Base-by-base conservation (phyloP, 2,113 vertebrate genomes). In the Chunga burmeisteri region DNA sequence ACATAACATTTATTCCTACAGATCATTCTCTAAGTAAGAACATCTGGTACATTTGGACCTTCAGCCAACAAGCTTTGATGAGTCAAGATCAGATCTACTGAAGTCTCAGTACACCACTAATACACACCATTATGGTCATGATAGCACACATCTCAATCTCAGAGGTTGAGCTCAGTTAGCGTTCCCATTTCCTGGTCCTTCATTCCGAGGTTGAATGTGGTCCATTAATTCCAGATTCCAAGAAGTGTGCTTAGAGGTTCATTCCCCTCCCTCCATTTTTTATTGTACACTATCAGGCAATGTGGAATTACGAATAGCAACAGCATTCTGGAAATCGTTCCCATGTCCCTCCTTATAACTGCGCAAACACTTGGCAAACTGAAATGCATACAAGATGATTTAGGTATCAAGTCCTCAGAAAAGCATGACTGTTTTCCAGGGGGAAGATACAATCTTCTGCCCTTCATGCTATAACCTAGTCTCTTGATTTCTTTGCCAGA, bases 291-390 rank as follows among this genome's bases (percentile, higher is more conserved):
- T 71, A 74, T 68, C 80, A 90, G 70, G 73, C 11, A 61, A 29
- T 5, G 32, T 32, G 11, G 46, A 73, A 85, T 63, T 87, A 91
- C 9, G 9, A 94, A 79, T 2, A 86, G 46, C n/a, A 86, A 79
- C 42, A 73, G 42, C 14, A 72, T 73, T 87, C 52, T 68, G 70
- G 78, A 94, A 87, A 89, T 52, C 2, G 1, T 77, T 90, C 29
- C 58, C 52, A 80, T 16, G 55, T 22, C 30, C 56, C 50, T 68
- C 63, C 80, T 91, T 65, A 34, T 10, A 88, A 93, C 17, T 49
- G 40, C n/a, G 95, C 16, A 89, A 89, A 89, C 79, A 90, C 18
- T 87, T 84, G 81, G 83, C 74, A 93, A 96, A 93, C 75, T 59
- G 26, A 92, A 84, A 83, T 30, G 78, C 18, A 50, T 2, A 81